Evolutionary conservation across 2,797 vertebrate species (phyloP).

Genomic region (Margarornis squamiger): DNA sequence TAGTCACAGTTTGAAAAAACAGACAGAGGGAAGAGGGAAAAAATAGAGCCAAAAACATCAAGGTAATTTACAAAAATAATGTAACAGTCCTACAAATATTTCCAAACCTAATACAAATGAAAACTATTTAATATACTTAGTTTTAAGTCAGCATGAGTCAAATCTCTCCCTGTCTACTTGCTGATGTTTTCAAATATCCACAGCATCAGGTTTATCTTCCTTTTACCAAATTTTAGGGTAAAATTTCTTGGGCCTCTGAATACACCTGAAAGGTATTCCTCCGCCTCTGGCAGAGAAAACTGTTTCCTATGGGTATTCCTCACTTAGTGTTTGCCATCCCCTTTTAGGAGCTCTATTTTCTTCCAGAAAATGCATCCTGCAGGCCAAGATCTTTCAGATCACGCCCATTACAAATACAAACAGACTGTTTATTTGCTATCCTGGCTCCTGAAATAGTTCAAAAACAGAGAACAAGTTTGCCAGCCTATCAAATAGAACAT

Average conservation of each 20-base stretch:
- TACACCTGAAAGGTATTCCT: not conserved
- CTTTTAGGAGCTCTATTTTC: not conserved
- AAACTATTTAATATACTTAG: not conserved
- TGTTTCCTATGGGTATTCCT: not conserved
- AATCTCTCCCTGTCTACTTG: not conserved
- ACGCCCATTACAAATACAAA: not conserved
- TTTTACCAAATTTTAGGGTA: not conserved
- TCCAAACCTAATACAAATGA: not conserved
- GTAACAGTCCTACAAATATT: not conserved
- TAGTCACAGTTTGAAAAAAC: not conserved
- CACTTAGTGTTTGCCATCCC: not conserved
- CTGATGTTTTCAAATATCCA: not conserved
- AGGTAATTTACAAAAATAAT: not conserved
- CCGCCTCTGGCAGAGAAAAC: not conserved
- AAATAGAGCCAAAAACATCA: not conserved
- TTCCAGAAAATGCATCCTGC: not conserved
- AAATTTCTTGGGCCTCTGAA: not conserved
- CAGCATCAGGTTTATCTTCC: not conserved
- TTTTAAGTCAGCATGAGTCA: not conserved
- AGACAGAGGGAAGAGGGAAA: rapidly evolving
- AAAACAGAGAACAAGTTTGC: not conserved
- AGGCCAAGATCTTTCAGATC: not conserved
- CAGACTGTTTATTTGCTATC: not conserved
- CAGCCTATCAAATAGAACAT: not conserved
- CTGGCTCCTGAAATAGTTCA: not conserved